A percentile compares a stretch with the other conserved stretches of the same genome.
Evolutionary conservation across 2,888 invertebrate genomes (phyloP).

Genomic region (Ganaspis brasiliensis): DNA sequence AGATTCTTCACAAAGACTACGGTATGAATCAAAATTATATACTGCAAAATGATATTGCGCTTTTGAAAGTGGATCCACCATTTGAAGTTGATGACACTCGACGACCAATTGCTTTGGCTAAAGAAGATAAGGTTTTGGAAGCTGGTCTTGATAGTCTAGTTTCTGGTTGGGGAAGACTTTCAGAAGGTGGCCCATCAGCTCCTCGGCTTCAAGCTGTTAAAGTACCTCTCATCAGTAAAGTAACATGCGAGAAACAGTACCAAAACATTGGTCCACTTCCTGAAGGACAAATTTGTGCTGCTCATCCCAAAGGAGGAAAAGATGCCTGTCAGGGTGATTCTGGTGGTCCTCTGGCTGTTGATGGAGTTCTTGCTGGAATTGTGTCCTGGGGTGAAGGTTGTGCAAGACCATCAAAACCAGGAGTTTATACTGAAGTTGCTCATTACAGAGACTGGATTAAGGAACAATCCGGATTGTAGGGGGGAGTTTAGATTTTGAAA

Average conservation of each 20-base stretch:
- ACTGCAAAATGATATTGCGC: slow-evolving; percentile 80
- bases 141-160: slow-evolving; percentile 51
- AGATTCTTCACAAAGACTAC: slow-evolving; percentile 80
- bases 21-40: slow-evolving; percentile 60
- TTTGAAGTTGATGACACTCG: slow-evolving; percentile 80
- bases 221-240: slow-evolving; percentile 82
- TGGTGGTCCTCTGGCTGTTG: slow-evolving; percentile 69
- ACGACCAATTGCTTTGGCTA: slow-evolving; percentile 80
- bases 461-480: not conserved
- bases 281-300: slow-evolving; percentile 81
- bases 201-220: slow-evolving; percentile 76
- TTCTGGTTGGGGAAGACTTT: slow-evolving; percentile 67
- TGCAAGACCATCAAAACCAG: slow-evolving; percentile 80
- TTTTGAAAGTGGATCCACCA: slow-evolving; percentile 81
- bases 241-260: slow-evolving; percentile 80
- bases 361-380: slow-evolving; percentile 67
- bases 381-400: slow-evolving; percentile 82
- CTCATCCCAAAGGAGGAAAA: slow-evolving; percentile 80
- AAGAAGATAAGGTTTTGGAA: slow-evolving; percentile 60
- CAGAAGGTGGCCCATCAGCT: not conserved
- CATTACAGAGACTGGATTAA: slow-evolving; percentile 80
- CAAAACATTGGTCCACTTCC: not conserved
- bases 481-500: too few relatives aligned
- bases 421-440: slow-evolving; percentile 81
- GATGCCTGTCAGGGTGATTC: slow-evolving; percentile 74